Percentiles rank a stretch among this genome's conserved stretches.
Evolutionary conservation across 2,888 invertebrate species (phyloP).

Genomic region (Eupithecia subfuscata): DNA sequence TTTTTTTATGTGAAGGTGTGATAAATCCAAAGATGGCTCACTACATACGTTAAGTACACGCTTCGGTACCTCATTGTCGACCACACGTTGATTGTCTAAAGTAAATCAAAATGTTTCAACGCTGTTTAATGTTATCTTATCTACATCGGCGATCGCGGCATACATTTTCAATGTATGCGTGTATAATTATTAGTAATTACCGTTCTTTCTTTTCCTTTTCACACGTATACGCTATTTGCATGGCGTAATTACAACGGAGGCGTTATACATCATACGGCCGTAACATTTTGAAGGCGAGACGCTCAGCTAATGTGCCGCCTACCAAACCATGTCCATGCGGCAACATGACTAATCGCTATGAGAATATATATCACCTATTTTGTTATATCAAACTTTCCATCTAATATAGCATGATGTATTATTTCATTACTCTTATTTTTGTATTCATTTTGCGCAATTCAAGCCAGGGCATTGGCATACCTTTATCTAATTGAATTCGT

Average conservation of each 20-base stretch:
- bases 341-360: conserved; percentile 75
- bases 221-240: conserved; percentile 82
- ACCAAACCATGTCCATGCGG: conserved; percentile 74
- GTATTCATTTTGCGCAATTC: conserved; percentile 82
- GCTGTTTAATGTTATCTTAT: conserved; percentile 81
- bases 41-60: conserved; percentile 79
- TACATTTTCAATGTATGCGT: conserved; percentile 78
- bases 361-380: conserved; percentile 78
- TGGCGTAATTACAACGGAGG: conserved; percentile 78
- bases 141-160: conserved; percentile 78
- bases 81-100: conserved; percentile 75
- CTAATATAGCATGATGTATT: conserved; percentile 83
- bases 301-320: conserved; percentile 67
- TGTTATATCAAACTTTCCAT: conserved; percentile 79
- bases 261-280: conserved; percentile 76
- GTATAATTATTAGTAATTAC: conserved; percentile 82
- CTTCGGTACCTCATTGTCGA: conserved; percentile 70
- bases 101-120: conserved; percentile 83
- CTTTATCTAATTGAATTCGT: conserved; percentile 82
- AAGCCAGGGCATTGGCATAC: conserved; percentile 97
- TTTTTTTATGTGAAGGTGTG: conserved; percentile 41
- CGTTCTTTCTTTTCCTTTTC: conserved; percentile 81
- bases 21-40: conserved; percentile 73
- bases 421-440: conserved; percentile 79
- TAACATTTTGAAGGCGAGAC: conserved; percentile 79